Evolutionary conservation across 1,140 invertebrate species (phyloP), one percentile per base, ranked within the genome.

Genomic region (Hetaerina americana): DNA sequence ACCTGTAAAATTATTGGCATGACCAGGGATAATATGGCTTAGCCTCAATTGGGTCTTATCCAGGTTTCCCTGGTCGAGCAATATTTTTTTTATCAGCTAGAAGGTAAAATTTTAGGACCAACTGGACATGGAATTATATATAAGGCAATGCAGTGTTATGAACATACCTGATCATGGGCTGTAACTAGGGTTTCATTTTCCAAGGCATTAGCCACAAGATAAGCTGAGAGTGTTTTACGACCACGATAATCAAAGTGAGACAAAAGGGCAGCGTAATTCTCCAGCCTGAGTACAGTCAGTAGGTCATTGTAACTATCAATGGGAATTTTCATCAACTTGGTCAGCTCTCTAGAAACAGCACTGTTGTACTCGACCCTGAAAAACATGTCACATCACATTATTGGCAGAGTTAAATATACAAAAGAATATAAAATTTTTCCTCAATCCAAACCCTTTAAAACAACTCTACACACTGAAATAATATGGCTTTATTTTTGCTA

Each of bases 291-390:
- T 1, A 98, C 86, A 0, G 90, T 93, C 25, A 97, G 83, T 15
- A 97, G 88, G 80, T 98, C 93, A 79, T 95, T 96, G 80, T 98
- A 99, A 77, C 92, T 91, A 78, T 98, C 95, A 18, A 97, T 87
- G 8, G 97, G 96, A 68, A 99, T 92, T 81, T 96, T 95, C 78
- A 99, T 86, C 68, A 99, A 86, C 77, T 94, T 90, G 75, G 92
- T 90, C 73, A 99, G 82, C 81, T 99, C 97, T 78, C 92, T 91
- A 29, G 94, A 95, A 3, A 97, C 90, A 26, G 90, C 85, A 73
- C 89, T 91, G 75, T 91, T 90, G 78, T 90, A 89, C 76, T 93
- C 90, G 40, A 96, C 81, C 76, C 89, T 88, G 76, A 66, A 80
- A 75, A 29, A 70, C 24, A 29, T 71, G 27, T 26, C n/a, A 66